Evolutionary conservation across 1,140 invertebrate genomes (phyloP), one percentile per base, ranked within the genome.

Genomic region (Phocides pigmalion): DNA sequence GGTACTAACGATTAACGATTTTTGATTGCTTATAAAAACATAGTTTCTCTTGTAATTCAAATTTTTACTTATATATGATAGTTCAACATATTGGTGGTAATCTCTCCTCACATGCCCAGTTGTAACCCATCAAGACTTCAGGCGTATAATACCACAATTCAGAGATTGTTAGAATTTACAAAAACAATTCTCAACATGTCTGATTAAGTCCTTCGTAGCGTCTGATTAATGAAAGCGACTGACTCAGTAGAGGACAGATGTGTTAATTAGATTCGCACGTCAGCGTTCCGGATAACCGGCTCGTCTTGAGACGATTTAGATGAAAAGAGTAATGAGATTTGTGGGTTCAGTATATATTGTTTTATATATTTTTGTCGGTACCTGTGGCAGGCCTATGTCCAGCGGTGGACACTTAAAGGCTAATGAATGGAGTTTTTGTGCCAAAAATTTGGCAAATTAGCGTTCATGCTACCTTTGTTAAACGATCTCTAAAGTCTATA

Each of bases 231-330:
- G 68, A 64, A 66, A 61, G 44, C 41, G 35, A n/a, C 41, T 50
- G 59, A 28, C 51, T 22, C 37, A 41, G 12, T 62, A 44, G 59
- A 39, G 66, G 66, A 68, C 64, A 65, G 62, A 70, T 62, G 64
- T 65, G 64, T 66, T 71, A 71, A 71, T 71, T 71, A 67, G 61
- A 71, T 71, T 66, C 54, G 50, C 64, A 66, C 68, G 53, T 66
- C 64, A 42, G 16, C 41, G 6, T 42, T 19, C 16, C 11, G 8
- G 41, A 42, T 42, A 42, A 42, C 41, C 41, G 17, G 4, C 41
- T 42, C 41, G 41, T 19, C 41, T 42, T 42, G 41, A 42, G 16
- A 19, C 41, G n/a, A 19, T 42, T 19, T 42, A 42, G 35, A 42
- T 42, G 41, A 17, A 42, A 42, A 42, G 41, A 17, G 41, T 42